A percentile compares a stretch with the other conserved stretches of the same genome.
These are phyloP conservation scores for Spongilla lacustris DNA, from an alignment of 37 sponge, comb jelly and placozoan species.

Conservation along the genomic window DNA sequence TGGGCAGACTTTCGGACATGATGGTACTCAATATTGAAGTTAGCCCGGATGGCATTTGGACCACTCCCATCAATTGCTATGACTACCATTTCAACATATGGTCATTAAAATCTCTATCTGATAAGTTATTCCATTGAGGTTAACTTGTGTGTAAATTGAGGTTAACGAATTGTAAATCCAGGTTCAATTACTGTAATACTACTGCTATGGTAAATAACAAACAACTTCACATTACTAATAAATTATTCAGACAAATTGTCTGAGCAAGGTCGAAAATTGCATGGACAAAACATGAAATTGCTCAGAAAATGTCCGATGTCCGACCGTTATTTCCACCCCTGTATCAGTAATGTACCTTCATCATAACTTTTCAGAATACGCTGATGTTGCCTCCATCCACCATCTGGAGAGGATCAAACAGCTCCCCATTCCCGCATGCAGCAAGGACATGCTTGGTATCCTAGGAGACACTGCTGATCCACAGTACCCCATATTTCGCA, in stretches of 20 bases:
- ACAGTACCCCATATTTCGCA: constrained; percentile 46
- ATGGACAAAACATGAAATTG: too few relatives aligned
- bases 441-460: constrained; percentile 5
- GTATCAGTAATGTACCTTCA: constrained; percentile 38
- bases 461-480: constrained; percentile 41
- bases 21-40: constrained; percentile 33
- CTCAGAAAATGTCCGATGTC: too few relatives aligned
- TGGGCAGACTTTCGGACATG: background rate
- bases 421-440: constrained; percentile 9
- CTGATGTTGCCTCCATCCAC: constrained; percentile 38
- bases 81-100: constrained; percentile 56
- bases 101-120: too few relatives aligned
- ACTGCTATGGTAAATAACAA: too few relatives aligned
- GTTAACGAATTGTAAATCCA: too few relatives aligned
- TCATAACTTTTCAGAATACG: constrained; percentile 9
- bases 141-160: too few relatives aligned
- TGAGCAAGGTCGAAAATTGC: too few relatives aligned
- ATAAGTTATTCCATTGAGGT: too few relatives aligned
- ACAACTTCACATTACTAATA: too few relatives aligned
- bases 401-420: constrained; percentile 22
- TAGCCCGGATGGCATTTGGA: background rate
- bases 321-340: too few relatives aligned
- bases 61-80: constrained; percentile 2
- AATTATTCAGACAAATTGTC: too few relatives aligned
- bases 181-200: too few relatives aligned